These are phyloP conservation scores for Thalassophryne amazonica DNA, from an alignment of 2,797 vertebrate genomes.

Conservation along the genomic window DNA sequence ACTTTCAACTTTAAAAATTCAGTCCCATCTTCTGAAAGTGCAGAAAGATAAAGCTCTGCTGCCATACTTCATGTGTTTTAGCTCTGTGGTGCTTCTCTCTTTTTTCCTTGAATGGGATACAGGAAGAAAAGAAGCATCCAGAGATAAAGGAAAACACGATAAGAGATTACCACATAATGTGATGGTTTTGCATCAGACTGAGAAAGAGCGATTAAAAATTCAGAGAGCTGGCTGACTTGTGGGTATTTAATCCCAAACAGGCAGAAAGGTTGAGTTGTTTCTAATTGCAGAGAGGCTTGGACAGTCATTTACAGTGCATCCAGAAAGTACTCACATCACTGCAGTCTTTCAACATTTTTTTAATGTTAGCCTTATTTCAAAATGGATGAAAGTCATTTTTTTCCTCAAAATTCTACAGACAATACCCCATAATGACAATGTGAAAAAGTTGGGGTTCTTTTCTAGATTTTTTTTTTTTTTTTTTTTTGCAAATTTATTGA, in stretches of 20 bases:
- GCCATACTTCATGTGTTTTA: slow-evolving; percentile 27
- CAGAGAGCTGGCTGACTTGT: slow-evolving; percentile 32
- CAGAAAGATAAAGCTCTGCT: slow-evolving; percentile 3
- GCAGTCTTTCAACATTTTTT: no score
- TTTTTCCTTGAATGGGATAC: slow-evolving; percentile 46
- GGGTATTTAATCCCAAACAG: slow-evolving; percentile 64
- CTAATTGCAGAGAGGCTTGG: slow-evolving; percentile 53
- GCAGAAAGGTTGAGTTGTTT: slow-evolving; percentile 58
- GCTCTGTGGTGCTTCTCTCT: slow-evolving; percentile 29
- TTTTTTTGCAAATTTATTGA: no score
- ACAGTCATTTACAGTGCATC: slow-evolving; percentile 61
- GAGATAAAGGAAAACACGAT: slow-evolving; percentile 57
- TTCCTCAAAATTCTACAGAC: no score
- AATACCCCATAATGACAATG: no score
- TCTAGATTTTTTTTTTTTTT: no score
- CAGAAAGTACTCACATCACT: no score
- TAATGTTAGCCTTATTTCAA: no score
- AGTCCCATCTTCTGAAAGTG: slow-evolving; percentile 9
- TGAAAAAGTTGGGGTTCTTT: no score
- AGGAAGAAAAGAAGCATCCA: slow-evolving; percentile 3
- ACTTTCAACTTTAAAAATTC: background rate
- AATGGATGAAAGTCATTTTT: no score
- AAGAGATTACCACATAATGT: slow-evolving; percentile 42
- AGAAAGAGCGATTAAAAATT: slow-evolving; percentile 38
- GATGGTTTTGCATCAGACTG: slow-evolving; percentile 65